Percentiles rank a stretch among this genome's conserved stretches.
Evolutionary conservation across 2,113 vertebrate genomes (phyloP).

Genomic region (Tautogolabrus adspersus): DNA sequence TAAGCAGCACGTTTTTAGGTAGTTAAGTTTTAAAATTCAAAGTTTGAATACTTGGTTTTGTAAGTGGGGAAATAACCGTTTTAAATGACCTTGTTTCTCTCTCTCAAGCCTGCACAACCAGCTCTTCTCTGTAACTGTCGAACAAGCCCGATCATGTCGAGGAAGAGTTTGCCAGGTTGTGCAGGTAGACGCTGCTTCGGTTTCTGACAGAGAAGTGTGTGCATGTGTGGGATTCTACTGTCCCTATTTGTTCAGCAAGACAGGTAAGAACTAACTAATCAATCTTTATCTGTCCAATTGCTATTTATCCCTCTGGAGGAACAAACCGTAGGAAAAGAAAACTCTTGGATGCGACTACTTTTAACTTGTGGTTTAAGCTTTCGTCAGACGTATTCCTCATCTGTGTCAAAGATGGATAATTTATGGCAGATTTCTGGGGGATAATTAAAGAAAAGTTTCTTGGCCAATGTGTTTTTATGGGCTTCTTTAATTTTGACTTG

Average conservation of each 20-base stretch:
- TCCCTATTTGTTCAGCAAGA: constrained; percentile 35
- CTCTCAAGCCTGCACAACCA: constrained; percentile 37
- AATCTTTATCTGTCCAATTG: constrained; percentile 12
- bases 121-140: constrained; percentile 29
- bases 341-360: not conserved
- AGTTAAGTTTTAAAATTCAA: not conserved
- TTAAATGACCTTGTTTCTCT: constrained; percentile 5
- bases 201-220: constrained; percentile 68
- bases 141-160: constrained; percentile 79
- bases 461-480: constrained; percentile 64
- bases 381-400: constrained; percentile 19
- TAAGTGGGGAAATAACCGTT: constrained; percentile 7
- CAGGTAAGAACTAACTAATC: constrained; percentile 65
- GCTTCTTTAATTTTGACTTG: constrained; percentile 65
- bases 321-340: not conserved
- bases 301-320: not conserved
- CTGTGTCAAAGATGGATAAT: constrained; percentile 22
- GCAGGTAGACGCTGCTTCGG: constrained; percentile 55
- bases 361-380: constrained; percentile 2
- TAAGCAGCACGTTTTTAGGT: constrained; percentile 29
- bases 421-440: constrained; percentile 21
- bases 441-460: constrained; percentile 42
- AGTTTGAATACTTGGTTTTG: not conserved
- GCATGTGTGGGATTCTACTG: constrained; percentile 52
- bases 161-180: constrained; percentile 54